Percentiles rank a stretch among this genome's conserved stretches.
These are phyloP conservation scores for Drosophila ogumai DNA, from an alignment of 1,140 invertebrate genomes.

Conservation along the genomic window DNA sequence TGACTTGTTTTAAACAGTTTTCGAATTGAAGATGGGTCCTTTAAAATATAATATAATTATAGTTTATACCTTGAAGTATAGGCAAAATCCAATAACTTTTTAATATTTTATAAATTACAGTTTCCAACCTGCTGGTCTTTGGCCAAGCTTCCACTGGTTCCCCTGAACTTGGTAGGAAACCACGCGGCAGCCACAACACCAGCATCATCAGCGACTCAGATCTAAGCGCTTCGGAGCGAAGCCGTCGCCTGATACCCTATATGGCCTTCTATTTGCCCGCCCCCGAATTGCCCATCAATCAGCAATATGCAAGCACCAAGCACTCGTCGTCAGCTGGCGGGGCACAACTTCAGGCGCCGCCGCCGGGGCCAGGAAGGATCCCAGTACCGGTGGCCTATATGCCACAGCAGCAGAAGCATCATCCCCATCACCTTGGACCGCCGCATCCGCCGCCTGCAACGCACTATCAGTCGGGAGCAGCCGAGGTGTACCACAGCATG, in stretches of 20 bases:
- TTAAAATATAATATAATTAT: background rate
- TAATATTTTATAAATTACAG: conserved; percentile 15
- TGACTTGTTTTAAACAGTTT: too few species aligned
- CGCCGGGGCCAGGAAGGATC: conserved; percentile 53
- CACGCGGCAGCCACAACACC: conserved; percentile 38
- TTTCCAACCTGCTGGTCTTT: conserved; percentile 26
- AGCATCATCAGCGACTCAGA: conserved; percentile 55
- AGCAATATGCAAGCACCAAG: conserved; percentile 78
- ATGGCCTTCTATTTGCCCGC: conserved; percentile 92
- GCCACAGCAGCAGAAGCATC: conserved; percentile 49
- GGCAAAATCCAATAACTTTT: background rate
- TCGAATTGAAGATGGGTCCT: background rate
- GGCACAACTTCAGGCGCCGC: conserved; percentile 43
- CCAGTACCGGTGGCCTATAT: conserved; percentile 76
- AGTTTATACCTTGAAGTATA: background rate
- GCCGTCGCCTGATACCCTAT: conserved; percentile 91
- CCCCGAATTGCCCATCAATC: conserved; percentile 85
- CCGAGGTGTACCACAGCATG: conserved; percentile 68
- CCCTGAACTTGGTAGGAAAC: conserved; percentile 11
- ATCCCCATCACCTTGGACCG: conserved; percentile 36
- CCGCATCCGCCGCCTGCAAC: conserved; percentile 32
- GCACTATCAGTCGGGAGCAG: conserved; percentile 74
- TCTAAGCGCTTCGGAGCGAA: conserved; percentile 85
- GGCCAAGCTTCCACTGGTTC: conserved; percentile 13
- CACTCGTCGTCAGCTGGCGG: conserved; percentile 59